Percentiles rank a stretch among this genome's conserved stretches.
Evolutionary conservation across 2,797 vertebrate genomes (phyloP).

Genomic region (Neostethus bicornis): DNA sequence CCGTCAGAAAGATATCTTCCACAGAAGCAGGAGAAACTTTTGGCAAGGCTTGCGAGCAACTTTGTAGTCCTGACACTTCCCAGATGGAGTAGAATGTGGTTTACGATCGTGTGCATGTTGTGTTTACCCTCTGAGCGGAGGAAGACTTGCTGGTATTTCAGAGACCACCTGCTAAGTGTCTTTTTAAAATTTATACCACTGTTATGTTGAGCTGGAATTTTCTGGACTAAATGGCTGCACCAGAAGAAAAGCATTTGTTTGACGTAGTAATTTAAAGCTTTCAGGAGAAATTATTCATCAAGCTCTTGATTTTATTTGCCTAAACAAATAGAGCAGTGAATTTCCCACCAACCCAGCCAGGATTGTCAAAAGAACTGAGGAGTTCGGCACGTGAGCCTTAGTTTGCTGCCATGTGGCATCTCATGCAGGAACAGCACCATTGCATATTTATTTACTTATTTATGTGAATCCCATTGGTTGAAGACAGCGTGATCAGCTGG

Average conservation of each 20-base stretch:
- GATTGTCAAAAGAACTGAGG: constrained; percentile 25
- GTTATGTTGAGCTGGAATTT: constrained; percentile 15
- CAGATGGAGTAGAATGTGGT: constrained; percentile 23
- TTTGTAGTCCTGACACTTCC: constrained; percentile 7
- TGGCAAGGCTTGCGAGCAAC: constrained; percentile 26
- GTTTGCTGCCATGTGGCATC: constrained; percentile 49
- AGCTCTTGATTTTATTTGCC: constrained; percentile 16
- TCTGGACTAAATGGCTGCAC: constrained; percentile 1
- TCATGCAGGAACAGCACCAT: constrained; percentile 26
- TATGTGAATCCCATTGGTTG: no score
- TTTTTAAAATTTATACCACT: not conserved
- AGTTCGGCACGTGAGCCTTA: constrained; percentile 60
- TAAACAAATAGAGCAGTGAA: constrained; percentile 6
- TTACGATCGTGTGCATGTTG: constrained; percentile 16
- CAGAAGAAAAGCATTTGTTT: constrained; percentile 9
- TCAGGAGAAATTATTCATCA: constrained; percentile 3
- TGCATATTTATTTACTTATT: no score
- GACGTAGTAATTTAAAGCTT: constrained; percentile 4
- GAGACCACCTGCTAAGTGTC: constrained; percentile 40
- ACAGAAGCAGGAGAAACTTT: constrained; percentile 27
- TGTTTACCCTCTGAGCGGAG: not conserved
- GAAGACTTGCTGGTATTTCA: constrained; percentile 14
- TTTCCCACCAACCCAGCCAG: constrained; percentile 30
- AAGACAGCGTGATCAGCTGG: no score
- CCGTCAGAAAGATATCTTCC: constrained; percentile 39